Base-by-base conservation (phyloP, 2,797 vertebrate species). In the Sebastiscus tertius region DNA sequence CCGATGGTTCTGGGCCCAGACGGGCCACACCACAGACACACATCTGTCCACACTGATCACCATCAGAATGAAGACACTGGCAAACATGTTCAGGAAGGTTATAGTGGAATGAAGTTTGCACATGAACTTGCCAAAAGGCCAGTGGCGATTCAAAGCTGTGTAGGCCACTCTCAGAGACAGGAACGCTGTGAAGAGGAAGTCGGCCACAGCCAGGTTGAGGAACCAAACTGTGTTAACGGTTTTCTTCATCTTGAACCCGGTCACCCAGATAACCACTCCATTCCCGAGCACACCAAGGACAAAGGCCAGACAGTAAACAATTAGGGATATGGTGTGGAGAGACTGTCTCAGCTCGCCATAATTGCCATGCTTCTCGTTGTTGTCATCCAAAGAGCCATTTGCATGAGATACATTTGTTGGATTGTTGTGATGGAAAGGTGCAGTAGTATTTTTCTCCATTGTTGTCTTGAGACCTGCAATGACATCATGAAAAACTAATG, bases 111-210 rank as follows among this genome's bases (percentile, higher is more conserved):
- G 93, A 42, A 98, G 74, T 72, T 97, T 98, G 89, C 97, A 98
- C 93, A 98, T 95, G 58, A 98, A 96, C 58, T 91, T 96, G 8
- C 97, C 97, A 6, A 98, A 98, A 0, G 96, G 96, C 97, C 97
- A 98, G 88, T 97, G 96, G 87, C 97, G 97, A 69, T 87, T 93
- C 92, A 96, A 87, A 16, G 96, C 96, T 0, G 91, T 93, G 92
- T 97, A 97, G 1, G 91, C 81, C 2, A 98, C 96, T 59, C 95
- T 96, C 22, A 98, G 92, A 0, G 97, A 97, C 64, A 98, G 93
- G 79, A 97, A 97, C 1, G 96, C 96, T 0, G 96, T 97, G 91
- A 98, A 98, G 79, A 97, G 95, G 88, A 98, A 98, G 88, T 98
- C 97, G 0, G 97, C 97, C 33, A 97, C 83, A 3, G 97, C 96